These are phyloP conservation scores for Musca domestica DNA, from an alignment of 1,140 invertebrate genomes.

Conservation along the genomic window DNA sequence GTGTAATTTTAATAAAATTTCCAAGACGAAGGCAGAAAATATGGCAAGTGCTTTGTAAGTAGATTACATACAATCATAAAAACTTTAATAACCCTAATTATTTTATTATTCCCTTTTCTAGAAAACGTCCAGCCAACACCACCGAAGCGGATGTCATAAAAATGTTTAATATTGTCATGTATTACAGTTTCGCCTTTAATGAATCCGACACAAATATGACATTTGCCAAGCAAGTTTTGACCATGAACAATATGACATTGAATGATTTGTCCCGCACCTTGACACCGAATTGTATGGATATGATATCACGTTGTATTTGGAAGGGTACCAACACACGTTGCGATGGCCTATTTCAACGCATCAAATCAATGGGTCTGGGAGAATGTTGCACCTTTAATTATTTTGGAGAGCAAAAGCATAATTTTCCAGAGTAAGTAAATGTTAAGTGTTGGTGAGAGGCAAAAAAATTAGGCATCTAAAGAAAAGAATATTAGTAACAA, in stretches of 20 bases:
- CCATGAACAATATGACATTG: conserved; percentile 50
- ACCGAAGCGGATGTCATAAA: conserved; percentile 33
- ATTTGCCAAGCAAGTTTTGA: conserved; percentile 51
- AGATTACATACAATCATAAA: not conserved
- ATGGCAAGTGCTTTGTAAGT: conserved; percentile 52
- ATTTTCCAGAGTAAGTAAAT: conserved; percentile 46
- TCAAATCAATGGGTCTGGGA: conserved; percentile 57
- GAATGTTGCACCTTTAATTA: conserved; percentile 69
- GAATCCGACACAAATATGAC: conserved; percentile 31
- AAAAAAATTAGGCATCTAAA: too few relatives aligned
- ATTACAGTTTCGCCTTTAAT: conserved; percentile 32
- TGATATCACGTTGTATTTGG: conserved; percentile 64
- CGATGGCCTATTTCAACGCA: conserved; percentile 59
- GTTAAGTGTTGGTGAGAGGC: not conserved
- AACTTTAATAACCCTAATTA: conserved; percentile 2
- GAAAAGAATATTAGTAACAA: too few relatives aligned
- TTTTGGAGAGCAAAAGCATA: conserved; percentile 50
- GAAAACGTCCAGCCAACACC: conserved; percentile 36
- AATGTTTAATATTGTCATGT: conserved; percentile 41
- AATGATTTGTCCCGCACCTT: conserved; percentile 43
- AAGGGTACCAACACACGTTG: conserved; percentile 62
- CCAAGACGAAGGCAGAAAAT: conserved; percentile 33
- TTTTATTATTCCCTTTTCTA: conserved; percentile 22
- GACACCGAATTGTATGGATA: conserved; percentile 57
- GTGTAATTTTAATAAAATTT: conserved; percentile 64